Percentiles rank a stretch among this genome's conserved stretches.
These are phyloP conservation scores for Cephus pulcher DNA, from an alignment of 2,888 invertebrate genomes.

Conservation along the genomic window DNA sequence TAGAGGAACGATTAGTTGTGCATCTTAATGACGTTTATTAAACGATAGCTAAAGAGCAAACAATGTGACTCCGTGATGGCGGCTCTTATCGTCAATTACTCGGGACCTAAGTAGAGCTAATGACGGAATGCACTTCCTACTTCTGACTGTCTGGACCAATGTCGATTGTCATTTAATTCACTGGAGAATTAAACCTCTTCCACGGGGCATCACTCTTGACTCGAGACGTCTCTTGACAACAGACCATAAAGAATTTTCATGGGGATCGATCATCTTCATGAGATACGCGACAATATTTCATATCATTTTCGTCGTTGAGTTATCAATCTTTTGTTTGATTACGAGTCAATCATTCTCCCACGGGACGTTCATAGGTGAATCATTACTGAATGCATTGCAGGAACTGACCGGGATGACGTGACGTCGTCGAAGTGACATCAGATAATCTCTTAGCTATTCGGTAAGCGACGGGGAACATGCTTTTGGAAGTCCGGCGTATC, in stretches of 20 bases:
- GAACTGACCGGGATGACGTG: constrained; percentile 6
- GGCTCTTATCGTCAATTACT: constrained; percentile 49
- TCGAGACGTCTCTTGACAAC: background rate
- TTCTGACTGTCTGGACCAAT: constrained; percentile 14
- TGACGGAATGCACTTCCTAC: constrained; percentile 48
- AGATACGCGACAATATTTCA: constrained; percentile 24
- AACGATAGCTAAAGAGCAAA: background rate
- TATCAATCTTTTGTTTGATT: constrained; percentile 33
- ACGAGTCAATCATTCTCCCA: constrained; percentile 19
- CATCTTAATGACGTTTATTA: background rate
- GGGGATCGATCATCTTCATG: constrained; percentile 42
- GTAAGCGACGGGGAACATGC: background rate
- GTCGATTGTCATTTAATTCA: background rate
- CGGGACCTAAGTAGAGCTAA: constrained; percentile 48
- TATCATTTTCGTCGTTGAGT: constrained; percentile 24
- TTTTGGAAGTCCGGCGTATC: background rate
- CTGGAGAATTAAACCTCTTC: background rate
- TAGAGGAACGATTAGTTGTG: background rate
- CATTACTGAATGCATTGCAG: constrained; percentile 7
- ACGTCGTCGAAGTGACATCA: background rate
- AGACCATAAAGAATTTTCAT: constrained; percentile 32
- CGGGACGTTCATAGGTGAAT: constrained; percentile 8
- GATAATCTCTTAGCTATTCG: background rate
- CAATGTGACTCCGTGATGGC: background rate
- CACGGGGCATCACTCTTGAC: background rate